Base-by-base conservation (phyloP, 2,888 invertebrate genomes). In the Pomacea canaliculata region DNA sequence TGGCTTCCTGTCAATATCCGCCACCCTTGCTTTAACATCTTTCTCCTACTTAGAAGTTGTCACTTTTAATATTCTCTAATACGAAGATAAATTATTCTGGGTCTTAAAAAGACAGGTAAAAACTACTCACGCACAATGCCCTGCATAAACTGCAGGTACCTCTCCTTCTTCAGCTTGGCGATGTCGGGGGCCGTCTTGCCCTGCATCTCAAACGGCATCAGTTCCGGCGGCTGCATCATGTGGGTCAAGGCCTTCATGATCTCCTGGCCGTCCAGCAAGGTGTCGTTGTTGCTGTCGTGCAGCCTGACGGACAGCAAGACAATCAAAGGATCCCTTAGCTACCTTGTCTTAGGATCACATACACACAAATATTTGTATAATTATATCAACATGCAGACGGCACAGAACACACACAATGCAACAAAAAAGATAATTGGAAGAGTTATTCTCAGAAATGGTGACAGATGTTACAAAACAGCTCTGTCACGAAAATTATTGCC, bases 251-350 rank as follows among this genome's bases (percentile, higher is more conserved):
- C 96, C 91, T 95, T 93, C 73, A 97, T 92, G 86, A 98, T 94
- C 92, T 98, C 98, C 78, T 97, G 91, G 0, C 97, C 97, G 90
- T 98, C 97, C 78, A 98, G 91, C 86, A 94, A 95, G 1, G 94
- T 95, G 89, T 98, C 97, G 88, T 95, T 95, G 89, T 97, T 97
- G 81, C 94, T 94, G 89, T 98, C 98, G 86, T 98, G 98, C 49
- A 91, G 84, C 78, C 91, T 91, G 81, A 9, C 79, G 76, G 62
- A 7, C 19, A 60, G 4, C 60, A 51, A 23, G 73, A 10, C 51
- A 49, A 51, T 37, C 48, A 46, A 46, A 37, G 59, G 23, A 49
- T 60, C 60, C 7, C 9, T 12, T 27, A 23, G 56, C 19, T 1
- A 37, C 13, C 19, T 59, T 59, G 60, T 5, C 60, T 4, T 18